Evolutionary conservation across 1,140 invertebrate species (phyloP).

Genomic region (Drosophila ironensis): DNA sequence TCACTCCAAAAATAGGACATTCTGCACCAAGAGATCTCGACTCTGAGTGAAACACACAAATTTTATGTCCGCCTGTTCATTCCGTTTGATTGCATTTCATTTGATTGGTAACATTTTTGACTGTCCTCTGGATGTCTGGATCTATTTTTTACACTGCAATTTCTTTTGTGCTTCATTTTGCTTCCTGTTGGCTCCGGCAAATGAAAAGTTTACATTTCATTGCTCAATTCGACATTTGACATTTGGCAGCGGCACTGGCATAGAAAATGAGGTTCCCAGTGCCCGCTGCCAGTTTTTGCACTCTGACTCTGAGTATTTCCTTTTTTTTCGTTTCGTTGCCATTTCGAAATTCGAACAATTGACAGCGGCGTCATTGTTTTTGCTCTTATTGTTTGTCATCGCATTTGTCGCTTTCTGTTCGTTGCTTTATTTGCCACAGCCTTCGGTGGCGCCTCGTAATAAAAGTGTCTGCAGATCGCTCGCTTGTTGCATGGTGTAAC

Average conservation of each 20-base stretch:
- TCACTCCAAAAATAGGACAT: not conserved
- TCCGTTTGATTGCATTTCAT: conserved; percentile 42
- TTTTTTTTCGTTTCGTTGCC: conserved; percentile 9
- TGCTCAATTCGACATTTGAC: conserved; percentile 72
- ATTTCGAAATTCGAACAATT: conserved; percentile 62
- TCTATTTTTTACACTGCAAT: conserved; percentile 25
- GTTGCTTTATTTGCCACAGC: not conserved
- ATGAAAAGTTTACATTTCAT: conserved; percentile 77
- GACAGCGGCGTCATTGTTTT: conserved; percentile 55
- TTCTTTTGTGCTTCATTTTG: conserved; percentile 11
- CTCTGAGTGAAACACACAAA: conserved; percentile 4
- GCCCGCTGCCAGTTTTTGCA: conserved; percentile 33
- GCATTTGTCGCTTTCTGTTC: conserved; percentile 46
- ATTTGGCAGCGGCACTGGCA: conserved; percentile 71
- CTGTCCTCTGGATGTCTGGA: not conserved
- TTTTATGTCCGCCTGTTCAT: conserved; percentile 19
- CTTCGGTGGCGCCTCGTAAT: conserved; percentile 32
- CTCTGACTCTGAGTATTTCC: conserved; percentile 24
- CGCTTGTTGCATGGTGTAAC: conserved; percentile 49
- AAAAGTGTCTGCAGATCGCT: conserved; percentile 60
- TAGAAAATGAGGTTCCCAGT: conserved; percentile 70
- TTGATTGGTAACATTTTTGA: conserved; percentile 41
- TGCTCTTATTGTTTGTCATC: conserved; percentile 40
- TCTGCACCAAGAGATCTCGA: not conserved
- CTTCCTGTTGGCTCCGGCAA: conserved; percentile 40